These are phyloP conservation scores for Semicossyphus pulcher DNA, from an alignment of 2,113 vertebrate species.

Conservation along the genomic window DNA sequence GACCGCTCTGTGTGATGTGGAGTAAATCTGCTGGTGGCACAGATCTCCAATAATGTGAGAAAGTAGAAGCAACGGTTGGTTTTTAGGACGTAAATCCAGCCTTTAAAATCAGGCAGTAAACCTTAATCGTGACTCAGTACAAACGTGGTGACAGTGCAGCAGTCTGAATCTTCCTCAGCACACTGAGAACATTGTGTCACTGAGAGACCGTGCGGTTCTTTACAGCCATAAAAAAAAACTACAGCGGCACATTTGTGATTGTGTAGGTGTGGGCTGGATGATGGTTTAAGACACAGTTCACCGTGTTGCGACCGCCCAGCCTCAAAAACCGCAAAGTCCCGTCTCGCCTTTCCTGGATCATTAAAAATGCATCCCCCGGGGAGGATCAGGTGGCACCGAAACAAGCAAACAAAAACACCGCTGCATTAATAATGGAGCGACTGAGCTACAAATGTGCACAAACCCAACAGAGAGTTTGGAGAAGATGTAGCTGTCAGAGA, in stretches of 20 bases:
- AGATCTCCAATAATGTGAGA: neutral
- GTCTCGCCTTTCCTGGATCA: slow-evolving; percentile 71
- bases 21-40: slow-evolving; percentile 16
- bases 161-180: slow-evolving; percentile 20
- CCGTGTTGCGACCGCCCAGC: slow-evolving; percentile 40
- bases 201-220: slow-evolving; percentile 25
- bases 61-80: neutral
- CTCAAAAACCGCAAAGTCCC: slow-evolving; percentile 40
- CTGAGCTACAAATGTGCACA: slow-evolving; percentile 32
- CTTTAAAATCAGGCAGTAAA: neutral
- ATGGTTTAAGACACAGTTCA: slow-evolving; percentile 39
- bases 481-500: slow-evolving; percentile 28
- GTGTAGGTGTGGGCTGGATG: slow-evolving; percentile 10
- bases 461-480: slow-evolving; percentile 1
- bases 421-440: slow-evolving; percentile 75
- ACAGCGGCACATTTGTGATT: slow-evolving; percentile 2
- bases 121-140: slow-evolving; percentile 20
- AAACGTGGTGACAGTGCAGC: slow-evolving; percentile 31
- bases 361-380: slow-evolving; percentile 77
- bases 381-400: slow-evolving; percentile 71
- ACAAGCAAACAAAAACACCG: slow-evolving; percentile 78
- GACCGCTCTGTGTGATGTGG: slow-evolving; percentile 26
- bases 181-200: slow-evolving; percentile 58
- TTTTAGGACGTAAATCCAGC: neutral
- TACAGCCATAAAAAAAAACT: slow-evolving; percentile 7